Evolutionary conservation across 2,888 invertebrate species (phyloP).

Genomic region (Pseudococcus longispinus): DNA sequence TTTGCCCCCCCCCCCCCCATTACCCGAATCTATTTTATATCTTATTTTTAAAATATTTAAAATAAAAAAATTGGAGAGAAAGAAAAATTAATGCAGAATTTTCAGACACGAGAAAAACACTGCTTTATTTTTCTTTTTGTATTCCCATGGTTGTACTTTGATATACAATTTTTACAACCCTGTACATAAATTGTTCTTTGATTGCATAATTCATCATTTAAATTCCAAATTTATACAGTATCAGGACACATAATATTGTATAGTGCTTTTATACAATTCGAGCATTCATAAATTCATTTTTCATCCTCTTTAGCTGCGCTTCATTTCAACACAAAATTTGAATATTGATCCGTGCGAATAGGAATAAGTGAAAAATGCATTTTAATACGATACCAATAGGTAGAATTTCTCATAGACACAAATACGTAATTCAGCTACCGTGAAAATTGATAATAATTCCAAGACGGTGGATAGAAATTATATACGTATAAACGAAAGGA

Average conservation of each 20-base stretch:
- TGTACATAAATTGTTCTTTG: background rate
- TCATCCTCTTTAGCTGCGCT: background rate
- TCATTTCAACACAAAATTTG: background rate
- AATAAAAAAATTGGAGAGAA: too few relatives aligned
- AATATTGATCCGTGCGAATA: background rate
- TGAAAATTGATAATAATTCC: background rate
- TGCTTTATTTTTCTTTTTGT: background rate
- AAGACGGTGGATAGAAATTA: background rate
- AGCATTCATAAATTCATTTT: background rate
- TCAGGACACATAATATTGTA: background rate
- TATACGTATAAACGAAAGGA: background rate
- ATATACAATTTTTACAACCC: background rate
- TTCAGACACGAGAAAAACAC: background rate
- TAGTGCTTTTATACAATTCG: background rate
- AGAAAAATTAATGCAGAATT: too few relatives aligned
- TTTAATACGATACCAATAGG: background rate
- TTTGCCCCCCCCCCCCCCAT: too few relatives aligned
- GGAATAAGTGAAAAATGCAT: background rate
- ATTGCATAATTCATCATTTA: background rate
- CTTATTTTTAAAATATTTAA: too few relatives aligned
- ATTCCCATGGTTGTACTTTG: background rate
- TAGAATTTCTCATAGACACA: background rate
- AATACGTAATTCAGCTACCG: background rate
- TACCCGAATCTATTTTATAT: too few relatives aligned
- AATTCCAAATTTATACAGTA: slow-evolving; percentile 1